A percentile compares a stretch with the other conserved stretches of the same genome.
These are phyloP conservation scores for Synanthedon tipuliformis DNA, from an alignment of 2,888 invertebrate species.

Conservation along the genomic window DNA sequence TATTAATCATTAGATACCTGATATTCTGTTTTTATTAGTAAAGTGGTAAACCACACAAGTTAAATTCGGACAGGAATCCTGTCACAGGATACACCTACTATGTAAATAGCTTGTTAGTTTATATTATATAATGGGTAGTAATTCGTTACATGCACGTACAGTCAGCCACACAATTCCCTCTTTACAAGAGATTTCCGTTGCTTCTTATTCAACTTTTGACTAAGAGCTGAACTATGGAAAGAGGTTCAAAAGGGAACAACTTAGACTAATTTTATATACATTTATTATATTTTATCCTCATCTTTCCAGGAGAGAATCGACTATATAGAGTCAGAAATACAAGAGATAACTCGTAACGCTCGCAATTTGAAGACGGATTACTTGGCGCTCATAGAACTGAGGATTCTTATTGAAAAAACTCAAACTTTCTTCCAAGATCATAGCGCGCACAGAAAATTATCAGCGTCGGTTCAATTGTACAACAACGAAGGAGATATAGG, in stretches of 20 bases:
- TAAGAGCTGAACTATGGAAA: no score
- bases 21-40: no score
- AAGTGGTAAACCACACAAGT: no score
- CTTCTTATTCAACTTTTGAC: no score
- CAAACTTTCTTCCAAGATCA: constrained; percentile 69
- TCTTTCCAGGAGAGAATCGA: constrained; percentile 54
- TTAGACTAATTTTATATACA: not conserved
- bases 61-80: no score
- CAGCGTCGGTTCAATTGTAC: constrained; percentile 52
- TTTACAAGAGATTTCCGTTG: no score
- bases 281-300: not conserved
- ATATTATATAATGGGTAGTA: no score
- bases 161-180: no score
- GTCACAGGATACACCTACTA: no score
- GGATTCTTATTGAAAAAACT: constrained; percentile 53
- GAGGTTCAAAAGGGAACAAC: not conserved
- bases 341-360: constrained; percentile 60
- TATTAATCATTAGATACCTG: no score
- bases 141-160: no score
- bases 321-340: constrained; percentile 64
- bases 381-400: constrained; percentile 50
- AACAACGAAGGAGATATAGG: constrained; percentile 55
- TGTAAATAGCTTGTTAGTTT: no score
- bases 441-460: constrained; percentile 68
- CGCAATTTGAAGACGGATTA: constrained; percentile 56